Base-by-base conservation (phyloP, 1,140 invertebrate species). In the Armadillidium nasatum region DNA sequence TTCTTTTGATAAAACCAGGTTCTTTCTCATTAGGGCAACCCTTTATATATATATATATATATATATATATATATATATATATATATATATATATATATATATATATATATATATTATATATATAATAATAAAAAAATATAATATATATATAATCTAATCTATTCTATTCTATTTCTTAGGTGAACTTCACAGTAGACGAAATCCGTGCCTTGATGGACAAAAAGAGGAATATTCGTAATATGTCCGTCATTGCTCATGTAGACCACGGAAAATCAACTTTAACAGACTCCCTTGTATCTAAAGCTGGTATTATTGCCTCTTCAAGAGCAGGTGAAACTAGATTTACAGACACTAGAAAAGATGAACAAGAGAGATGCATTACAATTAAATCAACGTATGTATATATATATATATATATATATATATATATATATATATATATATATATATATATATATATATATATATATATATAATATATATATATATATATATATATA, bases 371-470 rank as follows among this genome's bases (percentile, higher is more conserved):
- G 87, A 89, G 97, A 86, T 99, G 98, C 85, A 99, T 99, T 87
- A 99, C 98, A 84, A 99, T 99, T 87, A 99, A 99, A 88, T 99
- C 97, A 72, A 99, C n/a, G n/a, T n/a, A n/a, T n/a, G n/a, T n/a
- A n/a, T n/a, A n/a, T n/a, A n/a, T n/a, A n/a, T n/a, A n/a, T 98
- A 94, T 97, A 88, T 91, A n/a, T n/a, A n/a, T n/a, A n/a, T n/a
- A n/a, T n/a, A n/a, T n/a, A n/a, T n/a, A n/a, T n/a, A n/a, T n/a
- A n/a, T n/a, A n/a, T n/a, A n/a, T n/a, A n/a, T n/a, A n/a, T n/a
- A n/a, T n/a, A n/a, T n/a, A n/a, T n/a, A n/a, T n/a, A n/a, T n/a
- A n/a, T n/a, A n/a, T n/a, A n/a, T n/a, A n/a, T n/a, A n/a, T n/a
- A n/a, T n/a, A n/a, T n/a, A n/a, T n/a, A n/a, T n/a, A n/a, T n/a